Evolutionary conservation across 2,888 invertebrate genomes (phyloP).

Genomic region (Drosophila niveifrons): DNA sequence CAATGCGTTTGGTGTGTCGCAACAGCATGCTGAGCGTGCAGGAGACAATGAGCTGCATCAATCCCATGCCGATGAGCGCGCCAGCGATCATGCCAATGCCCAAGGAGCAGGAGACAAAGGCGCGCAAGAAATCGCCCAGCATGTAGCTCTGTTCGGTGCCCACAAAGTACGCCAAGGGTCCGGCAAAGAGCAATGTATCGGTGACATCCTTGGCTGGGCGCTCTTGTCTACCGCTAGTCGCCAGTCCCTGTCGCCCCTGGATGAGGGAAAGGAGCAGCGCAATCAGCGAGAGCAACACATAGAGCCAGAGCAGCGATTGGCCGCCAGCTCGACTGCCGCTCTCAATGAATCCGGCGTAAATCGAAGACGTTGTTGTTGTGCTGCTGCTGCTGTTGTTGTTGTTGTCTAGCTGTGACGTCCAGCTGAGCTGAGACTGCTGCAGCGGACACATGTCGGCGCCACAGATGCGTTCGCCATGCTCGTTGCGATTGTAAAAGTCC

Average conservation of each 20-base stretch:
- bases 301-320: slow-evolving; percentile 80
- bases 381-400: not conserved
- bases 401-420: not conserved
- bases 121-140: slow-evolving; percentile 93
- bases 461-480: slow-evolving; percentile 87
- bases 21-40: slow-evolving; percentile 93
- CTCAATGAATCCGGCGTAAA: slow-evolving; percentile 80
- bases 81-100: slow-evolving; percentile 91
- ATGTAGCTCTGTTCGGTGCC: slow-evolving; percentile 94
- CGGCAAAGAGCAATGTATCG: slow-evolving; percentile 88
- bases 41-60: slow-evolving; percentile 91
- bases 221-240: slow-evolving; percentile 86
- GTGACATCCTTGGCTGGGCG: slow-evolving; percentile 86
- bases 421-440: slow-evolving; percentile 23
- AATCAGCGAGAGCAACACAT: slow-evolving; percentile 85
- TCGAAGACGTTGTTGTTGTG: slow-evolving; percentile 42
- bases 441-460: slow-evolving; percentile 87
- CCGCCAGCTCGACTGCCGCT: slow-evolving; percentile 76
- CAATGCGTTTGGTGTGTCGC: slow-evolving; percentile 90
- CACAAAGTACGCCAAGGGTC: slow-evolving; percentile 92
- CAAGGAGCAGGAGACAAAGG: slow-evolving; percentile 93
- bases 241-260: slow-evolving; percentile 82
- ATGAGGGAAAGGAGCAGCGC: slow-evolving; percentile 85
- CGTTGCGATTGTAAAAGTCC: slow-evolving; percentile 86
- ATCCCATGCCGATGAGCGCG: slow-evolving; percentile 90